Conservation (phyloP, 2,113 vertebrate genomes). For the Piprites chloris region DNA sequence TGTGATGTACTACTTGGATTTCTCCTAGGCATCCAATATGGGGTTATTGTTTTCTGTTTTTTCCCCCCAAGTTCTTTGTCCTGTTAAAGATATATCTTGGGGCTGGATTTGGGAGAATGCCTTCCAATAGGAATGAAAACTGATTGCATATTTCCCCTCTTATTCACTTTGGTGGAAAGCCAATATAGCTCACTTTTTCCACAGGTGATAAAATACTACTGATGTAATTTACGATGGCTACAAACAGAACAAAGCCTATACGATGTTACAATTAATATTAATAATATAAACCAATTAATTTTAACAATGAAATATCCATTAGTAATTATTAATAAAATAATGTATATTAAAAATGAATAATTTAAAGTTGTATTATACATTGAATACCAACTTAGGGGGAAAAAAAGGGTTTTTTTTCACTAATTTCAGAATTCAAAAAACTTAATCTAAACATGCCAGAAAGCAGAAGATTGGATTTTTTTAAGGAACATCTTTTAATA, state of each 20-base stretch:
- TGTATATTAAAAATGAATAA: background rate
- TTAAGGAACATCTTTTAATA: background rate
- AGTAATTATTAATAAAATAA: no score
- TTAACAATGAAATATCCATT: no score
- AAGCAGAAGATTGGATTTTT: background rate
- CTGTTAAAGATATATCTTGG: no score
- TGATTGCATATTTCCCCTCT: background rate
- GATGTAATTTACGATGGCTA: background rate
- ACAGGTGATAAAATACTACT: background rate
- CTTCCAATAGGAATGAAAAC: background rate
- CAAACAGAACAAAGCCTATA: background rate
- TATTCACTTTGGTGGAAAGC: background rate
- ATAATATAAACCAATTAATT: background rate
- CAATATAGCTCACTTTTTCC: background rate
- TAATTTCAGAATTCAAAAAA: background rate
- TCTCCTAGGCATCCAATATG: background rate
- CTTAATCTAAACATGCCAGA: background rate
- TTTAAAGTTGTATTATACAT: background rate
- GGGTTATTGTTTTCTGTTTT: background rate
- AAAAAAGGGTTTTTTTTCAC: background rate
- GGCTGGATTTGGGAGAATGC: background rate
- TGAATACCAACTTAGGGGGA: background rate
- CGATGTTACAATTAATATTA: background rate
- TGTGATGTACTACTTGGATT: accelerated
- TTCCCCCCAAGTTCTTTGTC: background rate